These are phyloP conservation scores for Campoplex capitator DNA, from an alignment of 2,888 invertebrate genomes.

Conservation along the genomic window DNA sequence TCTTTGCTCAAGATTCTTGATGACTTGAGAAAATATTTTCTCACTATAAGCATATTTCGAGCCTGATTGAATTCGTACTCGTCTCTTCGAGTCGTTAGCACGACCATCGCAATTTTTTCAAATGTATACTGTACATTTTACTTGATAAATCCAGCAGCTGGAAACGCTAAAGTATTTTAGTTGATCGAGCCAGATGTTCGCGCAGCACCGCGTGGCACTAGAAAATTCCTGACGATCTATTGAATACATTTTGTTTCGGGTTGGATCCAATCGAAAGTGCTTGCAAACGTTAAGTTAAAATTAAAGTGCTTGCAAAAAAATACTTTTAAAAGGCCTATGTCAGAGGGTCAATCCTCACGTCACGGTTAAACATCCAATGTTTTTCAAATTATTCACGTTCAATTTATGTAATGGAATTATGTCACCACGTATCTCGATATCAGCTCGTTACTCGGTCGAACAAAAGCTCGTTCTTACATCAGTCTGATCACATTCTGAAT, in stretches of 20 bases:
- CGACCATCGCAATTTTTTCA: slow-evolving; percentile 28
- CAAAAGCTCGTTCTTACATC: background rate
- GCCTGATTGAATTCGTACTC: background rate
- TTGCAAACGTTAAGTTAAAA: no score
- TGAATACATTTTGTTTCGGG: background rate
- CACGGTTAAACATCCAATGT: background rate
- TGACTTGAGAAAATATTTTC: background rate
- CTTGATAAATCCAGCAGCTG: slow-evolving; percentile 58
- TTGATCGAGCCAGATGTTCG: slow-evolving; percentile 60
- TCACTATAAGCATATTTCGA: background rate
- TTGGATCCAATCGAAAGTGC: background rate
- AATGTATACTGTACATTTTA: slow-evolving; percentile 37
- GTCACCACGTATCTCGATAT: background rate
- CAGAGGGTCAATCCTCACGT: background rate
- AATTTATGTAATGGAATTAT: background rate
- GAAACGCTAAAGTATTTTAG: slow-evolving; percentile 62
- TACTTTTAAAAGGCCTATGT: no score
- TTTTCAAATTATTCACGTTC: background rate
- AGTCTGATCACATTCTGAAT: background rate
- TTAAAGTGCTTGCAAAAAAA: background rate
- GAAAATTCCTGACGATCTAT: slow-evolving; percentile 59
- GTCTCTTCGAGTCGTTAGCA: background rate
- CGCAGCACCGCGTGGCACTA: slow-evolving; percentile 64
- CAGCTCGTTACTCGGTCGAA: background rate
- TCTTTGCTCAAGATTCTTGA: no score